Conservation (phyloP, 2,113 vertebrate species). For the Meles meles region DNA sequence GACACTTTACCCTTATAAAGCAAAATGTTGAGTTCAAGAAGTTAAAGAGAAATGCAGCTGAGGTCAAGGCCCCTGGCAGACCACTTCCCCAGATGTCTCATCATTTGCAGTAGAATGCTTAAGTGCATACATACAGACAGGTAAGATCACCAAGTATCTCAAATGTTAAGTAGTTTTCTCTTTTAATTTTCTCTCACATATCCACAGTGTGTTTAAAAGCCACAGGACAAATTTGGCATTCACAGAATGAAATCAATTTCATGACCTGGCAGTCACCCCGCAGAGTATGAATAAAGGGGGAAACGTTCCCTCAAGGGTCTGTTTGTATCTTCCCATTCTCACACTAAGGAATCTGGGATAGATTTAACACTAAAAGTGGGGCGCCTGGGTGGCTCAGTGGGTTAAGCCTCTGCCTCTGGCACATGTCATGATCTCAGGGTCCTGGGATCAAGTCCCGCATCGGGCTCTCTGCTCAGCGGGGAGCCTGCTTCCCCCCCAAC, state of each 20-base stretch:
- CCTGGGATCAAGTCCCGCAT: no score
- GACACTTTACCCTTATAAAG: background rate
- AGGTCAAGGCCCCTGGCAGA: background rate
- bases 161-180: background rate
- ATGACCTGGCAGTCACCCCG: background rate
- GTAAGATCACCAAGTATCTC: slow-evolving; percentile 7
- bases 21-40: slow-evolving; percentile 19
- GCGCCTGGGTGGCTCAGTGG: no score
- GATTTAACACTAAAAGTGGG: slow-evolving; percentile 3
- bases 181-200: background rate
- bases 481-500: no score
- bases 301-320: background rate
- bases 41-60: background rate
- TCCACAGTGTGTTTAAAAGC: slow-evolving; percentile 5
- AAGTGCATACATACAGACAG: background rate
- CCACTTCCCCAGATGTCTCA: background rate
- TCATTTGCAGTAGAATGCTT: background rate
- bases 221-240: slow-evolving; percentile 15
- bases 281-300: background rate
- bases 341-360: background rate
- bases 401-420: no score
- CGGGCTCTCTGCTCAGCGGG: no score
- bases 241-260: background rate
- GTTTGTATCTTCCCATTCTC: background rate
- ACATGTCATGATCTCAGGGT: no score